Percentiles rank a stretch among this genome's conserved stretches.
phyloP scores from a whole-genome alignment of 2,888 invertebrate genomes.

The Agrilus cyanescens region DNA sequence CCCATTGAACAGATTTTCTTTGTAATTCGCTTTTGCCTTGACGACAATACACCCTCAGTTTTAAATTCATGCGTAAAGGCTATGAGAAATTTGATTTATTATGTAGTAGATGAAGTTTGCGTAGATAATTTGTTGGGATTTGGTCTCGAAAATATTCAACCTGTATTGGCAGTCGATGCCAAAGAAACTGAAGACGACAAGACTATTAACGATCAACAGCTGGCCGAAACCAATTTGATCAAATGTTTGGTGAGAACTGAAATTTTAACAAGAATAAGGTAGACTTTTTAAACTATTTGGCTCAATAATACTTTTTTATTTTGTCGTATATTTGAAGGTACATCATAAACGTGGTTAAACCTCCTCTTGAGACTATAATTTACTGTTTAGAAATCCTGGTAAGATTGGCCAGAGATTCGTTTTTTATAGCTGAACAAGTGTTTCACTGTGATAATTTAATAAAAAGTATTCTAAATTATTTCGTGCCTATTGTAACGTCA shows the following conservation, averaged over 20 bases:
- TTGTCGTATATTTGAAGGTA: slow-evolving; percentile 43
- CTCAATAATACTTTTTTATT: background rate
- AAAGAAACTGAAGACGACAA: slow-evolving; percentile 39
- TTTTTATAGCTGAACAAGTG: slow-evolving; percentile 51
- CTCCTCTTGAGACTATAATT: slow-evolving; percentile 58
- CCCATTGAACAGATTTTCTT: slow-evolving; percentile 69
- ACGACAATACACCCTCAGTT: slow-evolving; percentile 65
- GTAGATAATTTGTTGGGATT: slow-evolving; percentile 57
- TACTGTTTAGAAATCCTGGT: slow-evolving; percentile 69
- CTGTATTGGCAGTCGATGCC: slow-evolving; percentile 36
- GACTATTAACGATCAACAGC: slow-evolving; percentile 74
- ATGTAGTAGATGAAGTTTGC: slow-evolving; percentile 67
- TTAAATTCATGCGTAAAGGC: slow-evolving; percentile 67
- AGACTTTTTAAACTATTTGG: slow-evolving; percentile 8
- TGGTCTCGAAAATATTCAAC: slow-evolving; percentile 52
- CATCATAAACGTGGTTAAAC: slow-evolving; percentile 57
- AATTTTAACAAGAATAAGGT: slow-evolving; percentile 61
- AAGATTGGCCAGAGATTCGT: slow-evolving; percentile 66
- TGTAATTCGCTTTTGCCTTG: slow-evolving; percentile 71
- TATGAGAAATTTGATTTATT: slow-evolving; percentile 61
- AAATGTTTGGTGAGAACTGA: slow-evolving; percentile 62
- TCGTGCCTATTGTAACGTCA: slow-evolving; percentile 37
- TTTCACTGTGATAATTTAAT: slow-evolving; percentile 53
- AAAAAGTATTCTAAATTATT: slow-evolving; percentile 44
- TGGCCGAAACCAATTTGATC: slow-evolving; percentile 73